These are phyloP conservation scores for Hyppa rectilinea DNA, from an alignment of 2,888 invertebrate genomes.

Conservation along the genomic window DNA sequence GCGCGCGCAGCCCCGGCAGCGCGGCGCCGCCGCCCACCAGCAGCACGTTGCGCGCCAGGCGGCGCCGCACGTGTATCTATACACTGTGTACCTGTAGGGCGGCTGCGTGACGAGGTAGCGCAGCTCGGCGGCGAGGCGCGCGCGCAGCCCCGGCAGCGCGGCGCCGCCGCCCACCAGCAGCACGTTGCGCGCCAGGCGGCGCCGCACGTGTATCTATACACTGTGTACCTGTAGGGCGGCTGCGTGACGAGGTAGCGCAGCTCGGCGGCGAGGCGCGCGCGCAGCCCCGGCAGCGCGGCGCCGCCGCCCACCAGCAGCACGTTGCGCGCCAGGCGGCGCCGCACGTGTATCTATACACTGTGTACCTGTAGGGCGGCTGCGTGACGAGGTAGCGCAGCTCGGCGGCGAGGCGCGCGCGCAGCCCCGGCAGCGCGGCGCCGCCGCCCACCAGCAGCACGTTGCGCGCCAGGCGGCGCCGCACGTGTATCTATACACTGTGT, in stretches of 20 bases:
- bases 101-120: constrained; percentile 93
- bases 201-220: no score
- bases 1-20: constrained; percentile 95
- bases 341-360: no score
- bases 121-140: constrained; percentile 95
- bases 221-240: no score
- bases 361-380: no score
- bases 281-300: constrained; percentile 95
- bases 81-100: no score
- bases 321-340: constrained; percentile 94
- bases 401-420: constrained; percentile 94
- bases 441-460: constrained; percentile 97
- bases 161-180: constrained; percentile 96
- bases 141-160: constrained; percentile 95
- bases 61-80: constrained; percentile 94
- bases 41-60: constrained; percentile 95
- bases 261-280: constrained; percentile 95
- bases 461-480: constrained; percentile 94
- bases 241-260: constrained; percentile 93
- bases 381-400: constrained; percentile 93
- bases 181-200: constrained; percentile 95
- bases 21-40: constrained; percentile 96
- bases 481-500: no score
- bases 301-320: constrained; percentile 97
- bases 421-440: constrained; percentile 95